A percentile compares a stretch with the other conserved stretches of the same genome.
These are phyloP conservation scores for Knipowitschia caucasica DNA, from an alignment of 2,797 vertebrate species.

Conservation along the genomic window DNA sequence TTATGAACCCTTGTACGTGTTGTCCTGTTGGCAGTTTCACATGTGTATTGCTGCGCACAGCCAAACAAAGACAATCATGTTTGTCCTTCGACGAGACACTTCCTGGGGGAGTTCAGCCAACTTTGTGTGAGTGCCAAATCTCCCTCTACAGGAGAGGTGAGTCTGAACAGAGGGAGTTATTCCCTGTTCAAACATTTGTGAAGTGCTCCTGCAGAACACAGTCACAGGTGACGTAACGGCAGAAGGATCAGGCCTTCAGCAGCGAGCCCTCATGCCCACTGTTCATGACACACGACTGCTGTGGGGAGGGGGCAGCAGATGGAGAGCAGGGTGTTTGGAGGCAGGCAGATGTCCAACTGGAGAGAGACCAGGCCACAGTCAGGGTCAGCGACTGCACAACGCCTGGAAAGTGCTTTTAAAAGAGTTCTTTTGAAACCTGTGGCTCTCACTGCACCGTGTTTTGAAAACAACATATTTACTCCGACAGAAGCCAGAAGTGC, in stretches of 20 bases:
- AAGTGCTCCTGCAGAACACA: neutral
- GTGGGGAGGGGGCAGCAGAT: conserved; percentile 29
- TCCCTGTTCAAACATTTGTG: conserved; percentile 21
- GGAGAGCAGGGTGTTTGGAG: conserved; percentile 14
- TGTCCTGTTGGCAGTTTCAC: too few relatives aligned
- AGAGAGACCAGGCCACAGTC: neutral
- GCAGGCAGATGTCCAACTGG: conserved; percentile 18
- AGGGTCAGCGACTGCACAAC: conserved; percentile 22
- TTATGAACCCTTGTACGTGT: too few relatives aligned
- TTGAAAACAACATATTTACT: neutral
- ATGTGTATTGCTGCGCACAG: too few relatives aligned
- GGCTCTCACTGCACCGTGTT: neutral
- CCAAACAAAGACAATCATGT: too few relatives aligned
- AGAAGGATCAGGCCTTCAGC: conserved; percentile 10
- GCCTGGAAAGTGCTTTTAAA: conserved; percentile 4
- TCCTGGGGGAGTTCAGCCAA: neutral
- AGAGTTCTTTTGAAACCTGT: conserved; percentile 2
- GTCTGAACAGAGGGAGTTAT: conserved; percentile 20
- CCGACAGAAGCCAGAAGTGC: neutral
- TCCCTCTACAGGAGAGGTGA: conserved; percentile 13
- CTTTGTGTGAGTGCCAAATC: neutral
- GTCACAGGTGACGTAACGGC: conserved; percentile 8
- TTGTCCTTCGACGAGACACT: neutral
- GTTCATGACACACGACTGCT: conserved; percentile 16
- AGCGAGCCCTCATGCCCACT: conserved; percentile 15